These are phyloP conservation scores for Sebastes goodei DNA, from an alignment of 2,797 vertebrate genomes.

Conservation along the genomic window DNA sequence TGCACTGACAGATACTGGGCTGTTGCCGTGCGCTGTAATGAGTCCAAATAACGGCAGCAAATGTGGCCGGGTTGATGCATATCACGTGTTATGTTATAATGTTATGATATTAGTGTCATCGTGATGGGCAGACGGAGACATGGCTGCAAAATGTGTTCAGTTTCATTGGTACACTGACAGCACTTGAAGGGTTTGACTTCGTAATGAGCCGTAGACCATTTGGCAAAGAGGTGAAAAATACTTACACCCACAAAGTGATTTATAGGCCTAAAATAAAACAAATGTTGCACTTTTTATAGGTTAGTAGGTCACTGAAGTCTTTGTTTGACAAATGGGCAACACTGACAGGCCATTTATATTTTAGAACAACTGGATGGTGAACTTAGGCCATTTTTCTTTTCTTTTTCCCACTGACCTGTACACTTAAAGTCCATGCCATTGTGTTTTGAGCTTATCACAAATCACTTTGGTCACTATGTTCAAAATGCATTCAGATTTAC, in stretches of 20 bases:
- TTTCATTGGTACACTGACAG: constrained; percentile 6
- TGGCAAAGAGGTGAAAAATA: neutral
- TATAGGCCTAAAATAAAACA: neutral
- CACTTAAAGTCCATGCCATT: neutral
- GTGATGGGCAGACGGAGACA: neutral
- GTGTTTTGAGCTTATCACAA: neutral
- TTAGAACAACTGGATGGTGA: neutral
- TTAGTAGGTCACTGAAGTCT: constrained; percentile 8
- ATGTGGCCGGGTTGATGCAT: constrained; percentile 10
- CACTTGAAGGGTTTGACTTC: neutral
- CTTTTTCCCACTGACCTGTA: neutral
- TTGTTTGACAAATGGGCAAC: constrained; percentile 15
- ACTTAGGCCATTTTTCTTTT: neutral
- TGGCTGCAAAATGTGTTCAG: neutral
- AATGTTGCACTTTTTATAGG: neutral
- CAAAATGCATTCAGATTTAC: neutral
- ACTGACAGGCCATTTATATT: constrained; percentile 5
- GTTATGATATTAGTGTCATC: constrained; percentile 9
- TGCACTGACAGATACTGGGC: constrained; percentile 21
- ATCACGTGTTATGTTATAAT: neutral
- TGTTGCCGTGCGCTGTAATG: neutral
- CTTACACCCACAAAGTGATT: neutral
- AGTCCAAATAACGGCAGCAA: constrained; percentile 1
- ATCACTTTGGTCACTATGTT: neutral
- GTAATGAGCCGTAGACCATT: neutral